Conservation (phyloP, 2,797 vertebrate genomes). For the Hoplostethus mediterraneus region DNA sequence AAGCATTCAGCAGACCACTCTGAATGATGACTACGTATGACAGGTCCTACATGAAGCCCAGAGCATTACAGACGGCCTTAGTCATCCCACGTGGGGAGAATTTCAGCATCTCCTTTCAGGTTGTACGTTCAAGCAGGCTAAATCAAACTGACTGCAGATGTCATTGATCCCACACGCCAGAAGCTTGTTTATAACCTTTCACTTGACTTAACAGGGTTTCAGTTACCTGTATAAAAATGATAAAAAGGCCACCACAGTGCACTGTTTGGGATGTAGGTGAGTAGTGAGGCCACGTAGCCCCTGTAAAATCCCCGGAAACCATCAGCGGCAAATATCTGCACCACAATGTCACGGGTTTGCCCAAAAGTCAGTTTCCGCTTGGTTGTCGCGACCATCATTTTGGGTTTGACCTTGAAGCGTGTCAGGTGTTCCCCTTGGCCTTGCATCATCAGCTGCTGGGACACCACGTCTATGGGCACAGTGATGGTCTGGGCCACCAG, state of each 20-base stretch:
- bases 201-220: no score
- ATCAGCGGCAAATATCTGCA: conserved; percentile 92
- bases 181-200: not conserved
- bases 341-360: conserved; percentile 92
- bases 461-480: conserved; percentile 94
- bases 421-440: conserved; percentile 90
- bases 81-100: not conserved
- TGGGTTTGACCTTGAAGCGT: conserved; percentile 88
- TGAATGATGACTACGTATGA: not conserved
- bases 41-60: not conserved
- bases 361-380: conserved; percentile 86
- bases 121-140: not conserved
- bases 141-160: not conserved
- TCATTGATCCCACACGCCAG: not conserved
- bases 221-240: conserved; percentile 95
- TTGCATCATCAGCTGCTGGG: conserved; percentile 99
- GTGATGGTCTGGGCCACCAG: conserved; percentile 98
- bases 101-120: not conserved
- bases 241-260: conserved; percentile 99
- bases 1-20: not conserved
- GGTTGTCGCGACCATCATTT: conserved; percentile 44
- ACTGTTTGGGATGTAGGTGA: conserved; percentile 98
- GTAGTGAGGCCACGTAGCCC: conserved; percentile 95
- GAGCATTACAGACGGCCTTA: not conserved
- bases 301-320: conserved; percentile 94